phyloP scores from a whole-genome alignment of 2,797 vertebrate species.

The Helostoma temminkii region DNA sequence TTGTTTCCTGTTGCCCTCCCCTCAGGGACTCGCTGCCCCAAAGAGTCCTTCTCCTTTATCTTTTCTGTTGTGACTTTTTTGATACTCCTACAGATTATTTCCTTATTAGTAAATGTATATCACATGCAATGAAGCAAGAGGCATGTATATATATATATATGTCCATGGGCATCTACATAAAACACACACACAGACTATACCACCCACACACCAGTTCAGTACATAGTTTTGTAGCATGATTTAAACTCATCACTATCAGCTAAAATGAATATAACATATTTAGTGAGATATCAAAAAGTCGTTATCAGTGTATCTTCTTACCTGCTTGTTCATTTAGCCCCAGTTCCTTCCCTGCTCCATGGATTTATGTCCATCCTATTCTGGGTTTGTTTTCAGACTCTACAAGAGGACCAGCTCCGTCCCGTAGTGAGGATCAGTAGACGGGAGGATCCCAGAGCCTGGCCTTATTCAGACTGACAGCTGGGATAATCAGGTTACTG shows the following conservation, averaged over 20 bases:
- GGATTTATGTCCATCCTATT: slow-evolving; percentile 37
- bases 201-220: not conserved
- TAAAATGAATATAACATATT: not conserved
- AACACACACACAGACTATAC: not conserved
- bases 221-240: not conserved
- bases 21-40: slow-evolving; percentile 40
- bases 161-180: not conserved
- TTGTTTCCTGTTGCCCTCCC: slow-evolving; percentile 80
- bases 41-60: slow-evolving; percentile 28
- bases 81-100: slow-evolving; percentile 62
- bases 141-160: not conserved
- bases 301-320: slow-evolving; percentile 41
- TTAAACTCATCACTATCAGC: not conserved
- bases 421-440: slow-evolving; percentile 55
- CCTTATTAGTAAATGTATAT: slow-evolving; percentile 64
- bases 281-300: not conserved
- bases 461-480: slow-evolving; percentile 81
- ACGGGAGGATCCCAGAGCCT: slow-evolving; percentile 66
- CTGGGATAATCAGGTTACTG: slow-evolving; percentile 81
- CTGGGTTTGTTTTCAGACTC: slow-evolving; percentile 57
- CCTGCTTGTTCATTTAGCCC: slow-evolving; percentile 41
- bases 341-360: slow-evolving; percentile 2
- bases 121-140: slow-evolving; percentile 24
- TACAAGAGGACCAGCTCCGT: slow-evolving; percentile 56
- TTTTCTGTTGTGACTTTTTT: slow-evolving; percentile 24